Evolutionary conservation across 2,888 invertebrate species (phyloP), one percentile per base, ranked within the genome.

Genomic region (Graphium colonna): DNA sequence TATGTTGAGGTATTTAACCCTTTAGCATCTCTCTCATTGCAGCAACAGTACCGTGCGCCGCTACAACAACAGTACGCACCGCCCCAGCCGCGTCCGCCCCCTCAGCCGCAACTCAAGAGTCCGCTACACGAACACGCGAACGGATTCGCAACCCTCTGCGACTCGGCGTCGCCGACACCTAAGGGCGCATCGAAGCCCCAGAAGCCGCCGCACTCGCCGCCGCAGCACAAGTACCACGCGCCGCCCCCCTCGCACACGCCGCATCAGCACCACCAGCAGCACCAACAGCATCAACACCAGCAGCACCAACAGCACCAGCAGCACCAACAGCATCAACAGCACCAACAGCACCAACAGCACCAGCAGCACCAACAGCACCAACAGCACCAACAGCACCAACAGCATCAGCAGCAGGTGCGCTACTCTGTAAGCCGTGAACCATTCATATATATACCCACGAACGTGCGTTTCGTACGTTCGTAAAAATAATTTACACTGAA

Each of bases 91-190:
- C 73, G 71, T 48, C 80, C 67, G 43, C 79, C 75, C 51, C 81
- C 79, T 47, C 81, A 79, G 46, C 88, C 83, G 60, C 86, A 77
- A 70, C 79, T 92, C 49, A 92, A 92, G 78, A 91, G 91, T 57
- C 92, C 92, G 17, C 76, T 89, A 50, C 90, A 90, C 75, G 90
- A 88, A 68, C 88, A 89, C 64, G 82, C 83, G 38, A 87, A 87
- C 65, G 88, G 88, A 10, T 87, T 87, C 68, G 83, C 93, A 56
- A 90, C 94, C 56, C 91, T 94, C 67, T 84, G 92, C 91, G 77
- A 94, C 78, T 64, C 91, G 76, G 64, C 91, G 80, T 91, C 79
- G 65, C 91, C 91, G 67, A 91, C 85, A 62, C 90, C 82, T 66
- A 91, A 84, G 70, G 83, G 77, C 65, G 75, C 68, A 33, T 26